A percentile compares a stretch with the other conserved stretches of the same genome.
phyloP scores from a whole-genome alignment of 2,797 vertebrate genomes.

The Pangasius sanitwongsei region DNA sequence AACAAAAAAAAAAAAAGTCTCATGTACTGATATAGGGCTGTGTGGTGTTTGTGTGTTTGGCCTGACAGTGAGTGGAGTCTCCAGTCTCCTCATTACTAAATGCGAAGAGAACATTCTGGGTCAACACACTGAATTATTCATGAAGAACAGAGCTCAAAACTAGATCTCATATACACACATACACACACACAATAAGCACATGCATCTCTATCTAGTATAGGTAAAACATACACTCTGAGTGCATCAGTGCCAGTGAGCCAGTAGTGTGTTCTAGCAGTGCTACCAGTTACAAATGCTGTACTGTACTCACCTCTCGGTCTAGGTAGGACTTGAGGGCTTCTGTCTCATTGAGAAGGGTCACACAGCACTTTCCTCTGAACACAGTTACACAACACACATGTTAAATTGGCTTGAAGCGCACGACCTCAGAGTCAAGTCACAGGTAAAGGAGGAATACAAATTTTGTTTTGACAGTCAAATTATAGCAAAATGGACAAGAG shows the following conservation, averaged over 20 bases:
- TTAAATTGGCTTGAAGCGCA: not conserved
- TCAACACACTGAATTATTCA: conserved; percentile 81
- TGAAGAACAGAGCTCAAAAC: conserved; percentile 68
- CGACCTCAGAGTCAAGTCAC: not conserved
- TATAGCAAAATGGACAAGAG: not conserved
- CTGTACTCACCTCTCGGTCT: conserved; percentile 89
- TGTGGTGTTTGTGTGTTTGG: conserved; percentile 37
- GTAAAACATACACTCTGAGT: conserved; percentile 26
- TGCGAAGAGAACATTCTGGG: conserved; percentile 76
- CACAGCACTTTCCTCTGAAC: conserved; percentile 95
- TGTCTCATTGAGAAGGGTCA: conserved; percentile 96
- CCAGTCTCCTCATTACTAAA: conserved; percentile 76
- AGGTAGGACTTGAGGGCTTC: conserved; percentile 97
- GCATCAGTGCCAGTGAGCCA: not conserved
- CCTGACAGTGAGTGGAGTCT: conserved; percentile 63
- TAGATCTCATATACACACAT: conserved; percentile 49
- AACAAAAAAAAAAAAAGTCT: conserved; percentile 24
- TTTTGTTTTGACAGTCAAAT: conserved; percentile 19
- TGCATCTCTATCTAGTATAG: conserved; percentile 12
- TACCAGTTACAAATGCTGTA: not conserved
- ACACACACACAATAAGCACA: conserved; percentile 37
- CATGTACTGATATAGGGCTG: conserved; percentile 16
- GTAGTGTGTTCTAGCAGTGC: conserved; percentile 35
- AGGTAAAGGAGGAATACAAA: not conserved
- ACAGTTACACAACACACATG: conserved; percentile 20